A percentile compares a stretch with the other conserved stretches of the same genome.
Conservation (phyloP, 2,888 invertebrate genomes). For the Horisme vitalbata region DNA sequence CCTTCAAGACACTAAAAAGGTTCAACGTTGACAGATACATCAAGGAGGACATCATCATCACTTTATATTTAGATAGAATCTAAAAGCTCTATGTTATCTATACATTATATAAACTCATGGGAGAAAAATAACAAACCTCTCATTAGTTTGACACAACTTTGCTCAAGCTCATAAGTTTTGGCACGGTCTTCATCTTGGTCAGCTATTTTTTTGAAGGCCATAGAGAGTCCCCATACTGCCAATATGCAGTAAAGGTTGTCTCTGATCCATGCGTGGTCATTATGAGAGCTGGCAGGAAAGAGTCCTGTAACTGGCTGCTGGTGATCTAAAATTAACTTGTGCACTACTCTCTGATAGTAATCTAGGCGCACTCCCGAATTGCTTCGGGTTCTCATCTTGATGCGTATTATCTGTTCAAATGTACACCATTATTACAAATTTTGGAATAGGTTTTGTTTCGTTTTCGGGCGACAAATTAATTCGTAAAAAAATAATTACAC, state of each 20-base stretch:
- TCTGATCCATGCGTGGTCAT: conserved; percentile 98
- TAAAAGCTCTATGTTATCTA: too few species aligned
- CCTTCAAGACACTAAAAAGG: too few species aligned
- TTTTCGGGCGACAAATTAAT: too few species aligned
- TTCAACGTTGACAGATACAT: too few species aligned
- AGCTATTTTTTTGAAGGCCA: conserved; percentile 99
- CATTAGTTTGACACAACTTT: conserved; percentile 94
- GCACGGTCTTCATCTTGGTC: conserved; percentile 99
- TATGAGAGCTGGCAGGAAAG: conserved; percentile 93
- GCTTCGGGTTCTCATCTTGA: conserved; percentile 91
- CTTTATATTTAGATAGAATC: too few species aligned
- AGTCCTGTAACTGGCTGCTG: conserved; percentile 98
- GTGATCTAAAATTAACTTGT: conserved; percentile 95
- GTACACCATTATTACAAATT: background rate
- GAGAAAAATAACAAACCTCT: conserved; percentile 73
- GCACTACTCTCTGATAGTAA: conserved; percentile 97
- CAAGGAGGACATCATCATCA: too few species aligned
- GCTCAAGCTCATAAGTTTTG: conserved; percentile 98
- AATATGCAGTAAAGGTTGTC: conserved; percentile 99
- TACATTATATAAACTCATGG: conserved; percentile 5
- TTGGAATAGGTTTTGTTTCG: too few species aligned
- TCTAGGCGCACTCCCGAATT: conserved; percentile 97
- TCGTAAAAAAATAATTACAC: too few species aligned
- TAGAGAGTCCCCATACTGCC: conserved; percentile 98
- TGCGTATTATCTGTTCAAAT: too few species aligned